Percentiles rank a stretch among this genome's conserved stretches.
Evolutionary conservation across 1,140 invertebrate species (phyloP).

Genomic region (Cylas formicarius): DNA sequence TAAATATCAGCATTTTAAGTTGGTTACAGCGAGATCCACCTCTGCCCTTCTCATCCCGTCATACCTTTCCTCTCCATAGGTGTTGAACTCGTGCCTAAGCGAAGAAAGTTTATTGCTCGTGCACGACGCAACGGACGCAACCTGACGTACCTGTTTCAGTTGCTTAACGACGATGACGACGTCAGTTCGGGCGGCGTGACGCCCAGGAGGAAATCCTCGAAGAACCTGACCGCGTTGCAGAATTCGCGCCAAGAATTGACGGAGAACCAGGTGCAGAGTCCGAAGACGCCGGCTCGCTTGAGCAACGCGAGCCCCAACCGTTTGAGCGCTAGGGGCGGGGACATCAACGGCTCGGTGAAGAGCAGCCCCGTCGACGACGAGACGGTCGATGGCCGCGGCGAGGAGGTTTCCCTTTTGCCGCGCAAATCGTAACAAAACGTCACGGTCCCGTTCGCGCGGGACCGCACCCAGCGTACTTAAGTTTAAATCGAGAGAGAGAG

Average conservation of each 20-base stretch:
- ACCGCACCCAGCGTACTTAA: conserved; percentile 17
- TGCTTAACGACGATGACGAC: conserved; percentile 32
- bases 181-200: conserved; percentile 26
- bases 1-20: too few species aligned
- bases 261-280: conserved; percentile 22
- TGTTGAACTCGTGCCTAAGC: too few species aligned
- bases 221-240: conserved; percentile 21
- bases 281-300: conserved; percentile 27
- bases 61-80: too few species aligned
- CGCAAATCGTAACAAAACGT: conserved; percentile 37
- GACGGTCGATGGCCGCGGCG: conserved; percentile 24
- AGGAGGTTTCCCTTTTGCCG: conserved; percentile 34
- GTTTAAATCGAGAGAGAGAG: background rate
- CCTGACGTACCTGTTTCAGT: too few species aligned
- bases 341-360: conserved; percentile 32
- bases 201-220: conserved; percentile 29
- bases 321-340: conserved; percentile 21
- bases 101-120: too few species aligned
- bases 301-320: conserved; percentile 29
- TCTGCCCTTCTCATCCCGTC: too few species aligned
- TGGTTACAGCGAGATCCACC: too few species aligned
- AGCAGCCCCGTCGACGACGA: conserved; percentile 29
- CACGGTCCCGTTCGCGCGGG: conserved; percentile 15
- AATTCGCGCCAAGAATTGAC: conserved; percentile 20
- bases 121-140: too few species aligned